Base-by-base conservation (phyloP, 1,140 invertebrate genomes). In the Pectinophora gossypiella region DNA sequence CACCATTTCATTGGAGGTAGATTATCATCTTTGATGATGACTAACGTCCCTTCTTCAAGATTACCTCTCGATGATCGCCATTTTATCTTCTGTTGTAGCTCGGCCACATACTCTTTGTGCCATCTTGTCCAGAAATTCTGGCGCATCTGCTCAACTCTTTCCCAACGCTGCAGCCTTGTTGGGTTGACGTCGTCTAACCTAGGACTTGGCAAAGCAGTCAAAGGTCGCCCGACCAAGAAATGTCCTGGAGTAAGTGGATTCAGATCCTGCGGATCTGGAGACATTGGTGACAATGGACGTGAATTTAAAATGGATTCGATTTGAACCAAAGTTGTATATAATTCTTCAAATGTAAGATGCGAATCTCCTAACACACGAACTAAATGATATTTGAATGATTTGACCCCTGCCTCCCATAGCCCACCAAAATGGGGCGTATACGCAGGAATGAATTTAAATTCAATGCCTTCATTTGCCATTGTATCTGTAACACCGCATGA, bases 291-390 rank as follows among this genome's bases (percentile, higher is more conserved):
- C 22, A 51, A 0, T 7, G 38, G 48, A 6, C 38, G 48, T 3
- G 62, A 72, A 51, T 73, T 82, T 0, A 77, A 43, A 12, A 55
- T 43, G 1, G 62, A 60, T 51, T 75, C 70, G 3, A 76, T 51
- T 36, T 68, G 54, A 21, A 40, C 48, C 10, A 70, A 42, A 10
- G 67, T 21, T 1, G 72, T 74, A 12, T 44, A 19, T 0, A 76
- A 52, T 54, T 78, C 61, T 51, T 73, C 71, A 45, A 59, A 72
- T 12, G 56, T 67, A 1, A 51, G 13, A 20, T 51, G 48, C 10
- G 48, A 21, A 5, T 51, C 21, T 20, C 56, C 56, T 45, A 59
- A 5, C n/a, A 55, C 36, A 12, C 61, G 18, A 3, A 35, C 51
- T n/a, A 66, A 36, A 43, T 67, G 51, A 18, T 57, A 36, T 51